Percentiles rank a stretch among this genome's conserved stretches.
These are phyloP conservation scores for Numenius phaeopus DNA, from an alignment of 2,797 vertebrate species.

Conservation along the genomic window DNA sequence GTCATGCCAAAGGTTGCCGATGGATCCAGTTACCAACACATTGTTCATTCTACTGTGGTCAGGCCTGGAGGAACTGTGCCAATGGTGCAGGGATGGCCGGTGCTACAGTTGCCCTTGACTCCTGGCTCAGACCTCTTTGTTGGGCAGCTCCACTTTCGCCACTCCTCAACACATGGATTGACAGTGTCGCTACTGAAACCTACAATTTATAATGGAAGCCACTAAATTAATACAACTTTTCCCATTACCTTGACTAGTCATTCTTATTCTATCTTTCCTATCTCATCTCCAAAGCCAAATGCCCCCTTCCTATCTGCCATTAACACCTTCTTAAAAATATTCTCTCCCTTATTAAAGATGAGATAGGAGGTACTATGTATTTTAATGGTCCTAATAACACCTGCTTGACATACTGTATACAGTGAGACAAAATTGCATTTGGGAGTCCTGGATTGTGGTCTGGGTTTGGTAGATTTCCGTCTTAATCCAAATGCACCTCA, in stretches of 20 bases:
- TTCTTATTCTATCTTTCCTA: background rate
- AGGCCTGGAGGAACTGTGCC: background rate
- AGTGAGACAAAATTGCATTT: background rate
- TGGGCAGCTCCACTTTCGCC: background rate
- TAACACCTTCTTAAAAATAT: background rate
- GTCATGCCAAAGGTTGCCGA: background rate
- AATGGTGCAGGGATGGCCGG: background rate
- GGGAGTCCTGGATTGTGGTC: background rate
- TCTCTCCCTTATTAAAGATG: background rate
- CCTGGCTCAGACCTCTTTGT: background rate
- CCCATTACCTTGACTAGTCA: background rate
- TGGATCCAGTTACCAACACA: background rate
- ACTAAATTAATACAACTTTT: background rate
- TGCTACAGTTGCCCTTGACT: background rate
- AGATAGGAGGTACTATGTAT: background rate
- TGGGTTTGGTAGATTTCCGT: background rate
- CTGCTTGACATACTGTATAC: background rate
- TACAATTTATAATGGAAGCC: background rate
- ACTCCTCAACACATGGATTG: background rate
- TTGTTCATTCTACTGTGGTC: background rate
- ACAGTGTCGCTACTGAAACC: background rate
- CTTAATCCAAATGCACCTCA: background rate
- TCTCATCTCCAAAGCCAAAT: background rate
- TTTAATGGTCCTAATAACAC: background rate
- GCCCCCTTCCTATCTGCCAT: background rate